Percentiles rank a stretch among this genome's conserved stretches.
These are phyloP conservation scores for Apistogramma diplotaenia DNA, from an alignment of 2,113 vertebrate species.

Conservation along the genomic window DNA sequence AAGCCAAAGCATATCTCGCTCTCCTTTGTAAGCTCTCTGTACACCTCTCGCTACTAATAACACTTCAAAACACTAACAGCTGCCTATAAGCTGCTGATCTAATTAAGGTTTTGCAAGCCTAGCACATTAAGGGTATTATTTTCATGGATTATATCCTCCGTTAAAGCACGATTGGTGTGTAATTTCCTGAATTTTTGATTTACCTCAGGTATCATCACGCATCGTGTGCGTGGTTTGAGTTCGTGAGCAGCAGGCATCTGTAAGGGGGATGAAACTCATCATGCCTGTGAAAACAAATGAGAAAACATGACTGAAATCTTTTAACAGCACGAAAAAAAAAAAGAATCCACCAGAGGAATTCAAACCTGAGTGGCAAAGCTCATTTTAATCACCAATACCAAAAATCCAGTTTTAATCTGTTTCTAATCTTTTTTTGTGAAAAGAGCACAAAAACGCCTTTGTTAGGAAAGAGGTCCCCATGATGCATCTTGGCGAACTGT, in stretches of 20 bases:
- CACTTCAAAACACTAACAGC: conserved; percentile 35
- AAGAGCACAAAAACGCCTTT: not conserved
- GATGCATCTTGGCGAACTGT: not conserved
- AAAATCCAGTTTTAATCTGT: not conserved
- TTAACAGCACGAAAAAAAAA: not conserved
- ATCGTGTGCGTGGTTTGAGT: not conserved
- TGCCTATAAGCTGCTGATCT: conserved; percentile 46
- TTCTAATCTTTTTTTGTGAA: not conserved
- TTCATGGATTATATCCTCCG: conserved; percentile 42
- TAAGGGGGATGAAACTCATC: not conserved
- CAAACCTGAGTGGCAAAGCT: not conserved
- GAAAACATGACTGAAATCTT: not conserved
- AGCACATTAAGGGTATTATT: conserved; percentile 60
- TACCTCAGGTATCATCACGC: conserved; percentile 26
- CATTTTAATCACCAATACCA: not conserved
- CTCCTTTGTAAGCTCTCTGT: conserved; percentile 17
- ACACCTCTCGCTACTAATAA: conserved; percentile 48
- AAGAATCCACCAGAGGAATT: not conserved
- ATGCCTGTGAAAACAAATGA: not conserved
- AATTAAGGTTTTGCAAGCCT: conserved; percentile 53
- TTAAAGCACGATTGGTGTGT: conserved; percentile 44
- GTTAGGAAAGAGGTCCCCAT: not conserved
- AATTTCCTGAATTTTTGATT: conserved; percentile 56
- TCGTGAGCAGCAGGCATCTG: not conserved
- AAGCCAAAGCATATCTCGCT: conserved; percentile 44